A percentile compares a stretch with the other conserved stretches of the same genome.
Conservation (phyloP, 2,113 vertebrate genomes). For the Cyanistes caeruleus region DNA sequence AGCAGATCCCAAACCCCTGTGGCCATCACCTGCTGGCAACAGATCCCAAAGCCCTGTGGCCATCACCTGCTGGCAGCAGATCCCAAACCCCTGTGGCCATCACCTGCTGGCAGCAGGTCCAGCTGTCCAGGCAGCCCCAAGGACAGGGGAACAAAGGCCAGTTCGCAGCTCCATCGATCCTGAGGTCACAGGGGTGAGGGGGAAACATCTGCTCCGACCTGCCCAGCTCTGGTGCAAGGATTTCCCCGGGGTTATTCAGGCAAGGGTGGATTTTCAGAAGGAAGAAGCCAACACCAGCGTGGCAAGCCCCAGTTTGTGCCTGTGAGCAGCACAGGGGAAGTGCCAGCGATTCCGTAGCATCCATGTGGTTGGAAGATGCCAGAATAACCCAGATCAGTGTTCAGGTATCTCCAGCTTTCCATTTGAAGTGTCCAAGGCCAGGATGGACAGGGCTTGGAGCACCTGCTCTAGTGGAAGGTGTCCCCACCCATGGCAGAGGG, state of each 20-base stretch:
- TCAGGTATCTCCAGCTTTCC: not conserved
- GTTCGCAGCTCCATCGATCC: not conserved
- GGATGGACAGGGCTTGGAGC: not conserved
- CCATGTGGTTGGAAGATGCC: rapidly evolving
- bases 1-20: too few species aligned
- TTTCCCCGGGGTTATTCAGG: not conserved
- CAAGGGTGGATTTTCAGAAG: not conserved
- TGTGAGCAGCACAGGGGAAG: not conserved
- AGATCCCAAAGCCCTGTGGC: too few species aligned
- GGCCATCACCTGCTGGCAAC: too few species aligned
- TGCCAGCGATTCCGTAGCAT: rapidly evolving
- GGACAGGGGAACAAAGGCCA: not conserved
- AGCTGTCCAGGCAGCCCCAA: not conserved
- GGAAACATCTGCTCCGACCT: not conserved
- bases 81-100: not conserved
- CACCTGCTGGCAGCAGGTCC: not conserved
- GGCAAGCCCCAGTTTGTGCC: not conserved
- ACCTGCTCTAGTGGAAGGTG: not conserved
- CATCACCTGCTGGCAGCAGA: too few species aligned
- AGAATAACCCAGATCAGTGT: not conserved
- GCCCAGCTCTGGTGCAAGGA: not conserved
- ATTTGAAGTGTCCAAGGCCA: not conserved
- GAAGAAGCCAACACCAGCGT: not conserved
- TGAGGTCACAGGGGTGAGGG: not conserved
- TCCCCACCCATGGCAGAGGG: not conserved